These are phyloP conservation scores for Anoplophora glabripennis DNA, from an alignment of 1,140 invertebrate species.

Conservation along the genomic window DNA sequence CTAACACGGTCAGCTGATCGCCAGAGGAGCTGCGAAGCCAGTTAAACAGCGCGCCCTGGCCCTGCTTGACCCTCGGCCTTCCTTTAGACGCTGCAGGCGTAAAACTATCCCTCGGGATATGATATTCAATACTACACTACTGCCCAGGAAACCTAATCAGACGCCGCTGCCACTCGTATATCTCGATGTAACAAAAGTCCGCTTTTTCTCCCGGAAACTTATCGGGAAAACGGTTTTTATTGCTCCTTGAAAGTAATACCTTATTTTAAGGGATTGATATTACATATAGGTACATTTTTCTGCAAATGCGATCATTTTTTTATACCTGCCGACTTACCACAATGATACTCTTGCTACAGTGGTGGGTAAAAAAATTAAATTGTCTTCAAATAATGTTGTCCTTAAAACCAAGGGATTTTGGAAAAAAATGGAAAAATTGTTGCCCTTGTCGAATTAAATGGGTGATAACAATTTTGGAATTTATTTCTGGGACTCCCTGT, in stretches of 20 bases:
- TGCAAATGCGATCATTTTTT: no score
- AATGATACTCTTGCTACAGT: no score
- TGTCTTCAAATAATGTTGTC: no score
- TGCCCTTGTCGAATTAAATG: no score
- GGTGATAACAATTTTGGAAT: no score
- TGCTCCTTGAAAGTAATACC: neutral
- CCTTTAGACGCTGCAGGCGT: slow-evolving; percentile 5
- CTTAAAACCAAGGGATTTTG: no score
- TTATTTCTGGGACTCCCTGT: no score
- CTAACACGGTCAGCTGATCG: slow-evolving; percentile 6
- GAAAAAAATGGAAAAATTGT: no score
- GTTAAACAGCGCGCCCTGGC: neutral
- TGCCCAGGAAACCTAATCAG: slow-evolving; percentile 23
- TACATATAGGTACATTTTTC: no score
- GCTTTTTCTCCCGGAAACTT: neutral
- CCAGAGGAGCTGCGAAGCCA: neutral
- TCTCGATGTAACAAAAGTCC: slow-evolving; percentile 1
- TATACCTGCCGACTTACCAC: no score
- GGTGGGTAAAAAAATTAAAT: no score
- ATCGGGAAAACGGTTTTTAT: slow-evolving; percentile 2
- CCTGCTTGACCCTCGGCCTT: slow-evolving; percentile 20
- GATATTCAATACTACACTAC: slow-evolving; percentile 24
- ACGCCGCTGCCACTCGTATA: slow-evolving; percentile 7
- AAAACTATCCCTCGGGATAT: slow-evolving; percentile 20
- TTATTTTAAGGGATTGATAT: neutral